Evolutionary conservation across 2,113 vertebrate species (phyloP).

Genomic region (Limnothrissa miodon): DNA sequence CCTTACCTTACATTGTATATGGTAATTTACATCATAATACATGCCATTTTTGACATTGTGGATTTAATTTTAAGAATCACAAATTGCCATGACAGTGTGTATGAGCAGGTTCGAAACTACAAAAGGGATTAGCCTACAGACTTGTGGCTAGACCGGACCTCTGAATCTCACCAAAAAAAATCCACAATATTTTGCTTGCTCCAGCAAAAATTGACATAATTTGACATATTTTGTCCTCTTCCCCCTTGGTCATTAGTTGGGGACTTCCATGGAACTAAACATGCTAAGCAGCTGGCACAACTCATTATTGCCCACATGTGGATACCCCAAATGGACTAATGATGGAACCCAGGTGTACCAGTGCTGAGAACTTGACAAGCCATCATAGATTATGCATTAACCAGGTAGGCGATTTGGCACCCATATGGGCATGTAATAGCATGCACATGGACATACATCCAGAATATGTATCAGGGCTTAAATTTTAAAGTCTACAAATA

Average conservation of each 20-base stretch:
- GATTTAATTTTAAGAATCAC: not conserved
- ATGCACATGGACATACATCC: not conserved
- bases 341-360: not conserved
- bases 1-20: too few relatives aligned
- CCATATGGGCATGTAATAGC: not conserved
- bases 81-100: not conserved
- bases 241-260: not conserved
- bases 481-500: too few relatives aligned
- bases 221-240: not conserved
- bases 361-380: not conserved
- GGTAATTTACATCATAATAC: too few relatives aligned
- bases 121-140: too few relatives aligned
- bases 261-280: not conserved
- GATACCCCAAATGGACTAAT: constrained; percentile 7
- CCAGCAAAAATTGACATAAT: not conserved
- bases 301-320: not conserved
- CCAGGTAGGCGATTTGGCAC: not conserved
- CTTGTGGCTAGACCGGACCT: not conserved
- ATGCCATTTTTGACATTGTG: too few relatives aligned
- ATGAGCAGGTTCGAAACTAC: not conserved
- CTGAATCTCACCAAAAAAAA: not conserved
- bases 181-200: not conserved
- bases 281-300: not conserved
- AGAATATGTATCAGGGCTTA: too few relatives aligned
- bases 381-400: not conserved